Conservation (phyloP, 1,140 invertebrate species). For the Zaprionus gabonicus region DNA sequence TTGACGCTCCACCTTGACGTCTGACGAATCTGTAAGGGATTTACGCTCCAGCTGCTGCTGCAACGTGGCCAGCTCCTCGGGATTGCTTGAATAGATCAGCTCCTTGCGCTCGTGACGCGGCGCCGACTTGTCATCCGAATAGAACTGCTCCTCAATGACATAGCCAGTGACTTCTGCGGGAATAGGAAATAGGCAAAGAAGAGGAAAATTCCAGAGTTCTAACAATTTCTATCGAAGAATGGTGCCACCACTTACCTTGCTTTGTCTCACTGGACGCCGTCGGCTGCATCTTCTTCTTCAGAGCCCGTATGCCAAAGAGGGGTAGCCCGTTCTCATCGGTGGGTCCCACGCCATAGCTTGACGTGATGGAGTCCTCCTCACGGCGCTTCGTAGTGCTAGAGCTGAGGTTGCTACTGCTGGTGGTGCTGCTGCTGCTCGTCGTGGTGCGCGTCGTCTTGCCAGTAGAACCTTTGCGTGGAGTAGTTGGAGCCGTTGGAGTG, state of each 20-base stretch:
- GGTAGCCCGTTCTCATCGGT: slow-evolving; percentile 91
- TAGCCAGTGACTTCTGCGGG: slow-evolving; percentile 87
- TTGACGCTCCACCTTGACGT: slow-evolving; percentile 58
- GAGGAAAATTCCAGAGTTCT: not conserved
- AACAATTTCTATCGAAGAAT: not conserved
- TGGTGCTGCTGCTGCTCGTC: slow-evolving; percentile 56
- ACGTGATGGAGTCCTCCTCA: slow-evolving; percentile 87
- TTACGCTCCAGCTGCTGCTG: slow-evolving; percentile 58
- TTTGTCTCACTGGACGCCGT: slow-evolving; percentile 81
- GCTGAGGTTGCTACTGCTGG: slow-evolving; percentile 81
- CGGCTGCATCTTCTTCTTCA: slow-evolving; percentile 87
- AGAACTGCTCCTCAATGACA: slow-evolving; percentile 87
- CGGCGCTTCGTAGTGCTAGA: slow-evolving; percentile 58
- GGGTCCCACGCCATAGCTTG: slow-evolving; percentile 92
- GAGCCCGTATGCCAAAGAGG: slow-evolving; percentile 90
- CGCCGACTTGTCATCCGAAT: slow-evolving; percentile 88
- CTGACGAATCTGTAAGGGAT: slow-evolving; percentile 45
- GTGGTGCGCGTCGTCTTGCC: slow-evolving; percentile 56
- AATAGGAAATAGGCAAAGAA: not conserved
- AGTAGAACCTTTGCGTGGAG: slow-evolving; percentile 48
- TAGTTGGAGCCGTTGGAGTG: slow-evolving; percentile 7
- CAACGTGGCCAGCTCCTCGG: slow-evolving; percentile 86
- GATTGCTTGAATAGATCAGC: slow-evolving; percentile 88
- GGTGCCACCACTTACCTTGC: slow-evolving; percentile 82
- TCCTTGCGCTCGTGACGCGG: slow-evolving; percentile 88